Conservation (phyloP, 2,797 vertebrate species). For the Gallinago solitaria region DNA sequence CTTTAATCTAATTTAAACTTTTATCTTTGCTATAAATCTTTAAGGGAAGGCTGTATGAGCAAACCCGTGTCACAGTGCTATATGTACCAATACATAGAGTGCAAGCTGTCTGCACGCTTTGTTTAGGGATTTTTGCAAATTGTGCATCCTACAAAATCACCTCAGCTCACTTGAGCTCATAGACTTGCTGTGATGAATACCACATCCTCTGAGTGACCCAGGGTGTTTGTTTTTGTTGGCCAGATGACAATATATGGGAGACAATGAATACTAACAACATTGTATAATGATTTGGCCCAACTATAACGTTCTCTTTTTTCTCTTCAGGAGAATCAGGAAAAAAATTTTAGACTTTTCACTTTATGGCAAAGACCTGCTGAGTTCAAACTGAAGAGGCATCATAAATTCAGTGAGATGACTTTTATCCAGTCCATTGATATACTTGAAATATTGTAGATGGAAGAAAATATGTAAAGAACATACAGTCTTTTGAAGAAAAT, state of each 20-base stretch:
- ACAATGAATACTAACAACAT: background rate
- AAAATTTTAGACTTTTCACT: conserved; percentile 8
- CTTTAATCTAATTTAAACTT: background rate
- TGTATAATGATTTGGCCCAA: background rate
- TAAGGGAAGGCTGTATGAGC: background rate
- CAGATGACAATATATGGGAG: background rate
- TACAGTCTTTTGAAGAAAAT: background rate
- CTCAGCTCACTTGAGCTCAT: background rate
- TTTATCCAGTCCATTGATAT: background rate
- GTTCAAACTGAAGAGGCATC: conserved; percentile 18
- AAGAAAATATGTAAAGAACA: background rate
- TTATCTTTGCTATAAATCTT: background rate
- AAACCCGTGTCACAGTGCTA: background rate
- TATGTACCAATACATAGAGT: background rate
- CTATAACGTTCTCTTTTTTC: background rate
- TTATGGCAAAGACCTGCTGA: conserved; percentile 22
- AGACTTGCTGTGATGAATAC: background rate
- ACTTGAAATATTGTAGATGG: background rate
- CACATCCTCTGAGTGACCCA: background rate
- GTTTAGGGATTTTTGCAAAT: background rate
- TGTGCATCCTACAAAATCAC: background rate
- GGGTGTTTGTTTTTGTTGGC: conserved; percentile 26
- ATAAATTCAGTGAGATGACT: conserved; percentile 19
- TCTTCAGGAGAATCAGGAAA: background rate
- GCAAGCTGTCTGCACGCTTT: background rate